Percentiles rank a stretch among this genome's conserved stretches.
These are phyloP conservation scores for Gadus chalcogrammus DNA, from an alignment of 2,113 vertebrate species.

Conservation along the genomic window DNA sequence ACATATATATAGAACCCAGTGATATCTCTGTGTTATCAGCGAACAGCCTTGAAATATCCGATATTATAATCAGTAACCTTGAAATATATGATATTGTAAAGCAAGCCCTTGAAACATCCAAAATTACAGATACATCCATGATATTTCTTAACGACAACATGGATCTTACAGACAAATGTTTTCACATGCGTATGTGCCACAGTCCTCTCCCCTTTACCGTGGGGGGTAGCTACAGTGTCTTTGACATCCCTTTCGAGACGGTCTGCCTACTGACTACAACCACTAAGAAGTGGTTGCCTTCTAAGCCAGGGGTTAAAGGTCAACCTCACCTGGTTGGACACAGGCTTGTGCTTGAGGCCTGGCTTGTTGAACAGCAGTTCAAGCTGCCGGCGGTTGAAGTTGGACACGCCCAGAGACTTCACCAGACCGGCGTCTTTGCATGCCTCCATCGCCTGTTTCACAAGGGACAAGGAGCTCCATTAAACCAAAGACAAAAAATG, in stretches of 20 bases:
- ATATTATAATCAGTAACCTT: too few relatives aligned
- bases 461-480: neutral
- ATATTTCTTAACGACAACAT: too few relatives aligned
- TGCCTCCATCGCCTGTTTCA: slow-evolving; percentile 84
- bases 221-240: too few relatives aligned
- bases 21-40: too few relatives aligned
- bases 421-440: slow-evolving; percentile 91
- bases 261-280: too few relatives aligned
- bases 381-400: slow-evolving; percentile 93
- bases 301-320: neutral
- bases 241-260: too few relatives aligned
- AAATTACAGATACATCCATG: too few relatives aligned
- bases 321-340: slow-evolving; percentile 85
- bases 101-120: too few relatives aligned
- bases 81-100: too few relatives aligned
- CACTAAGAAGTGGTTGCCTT: neutral
- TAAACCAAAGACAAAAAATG: too few relatives aligned
- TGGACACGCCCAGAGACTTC: slow-evolving; percentile 93
- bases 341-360: slow-evolving; percentile 89
- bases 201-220: neutral
- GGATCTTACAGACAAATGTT: neutral
- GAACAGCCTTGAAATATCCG: too few relatives aligned
- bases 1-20: too few relatives aligned
- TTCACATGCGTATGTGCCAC: neutral
- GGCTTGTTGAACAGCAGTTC: slow-evolving; percentile 92